Base-by-base conservation (phyloP, 2,797 vertebrate species). In the Arrhamphus sclerolepis region DNA sequence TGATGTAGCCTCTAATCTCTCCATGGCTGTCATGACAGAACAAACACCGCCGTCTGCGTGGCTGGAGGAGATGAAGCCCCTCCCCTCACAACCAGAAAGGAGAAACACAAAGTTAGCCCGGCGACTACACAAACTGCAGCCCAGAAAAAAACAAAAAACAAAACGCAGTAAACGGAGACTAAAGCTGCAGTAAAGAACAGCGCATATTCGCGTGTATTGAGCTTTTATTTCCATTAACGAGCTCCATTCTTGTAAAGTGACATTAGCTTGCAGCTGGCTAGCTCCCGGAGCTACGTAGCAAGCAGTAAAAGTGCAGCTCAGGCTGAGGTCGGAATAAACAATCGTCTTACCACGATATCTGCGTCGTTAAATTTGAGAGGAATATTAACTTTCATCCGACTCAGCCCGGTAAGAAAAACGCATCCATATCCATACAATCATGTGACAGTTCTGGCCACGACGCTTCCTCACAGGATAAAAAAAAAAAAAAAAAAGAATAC, bases 1-100 rank as follows among this genome's bases (percentile, higher is more conserved):
- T 14, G 92, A 90, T 62, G 91, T 72, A 8, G 82, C 55, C 19
- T 91, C 92, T 76, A 79, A 53, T 72, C 79, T 85, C 86, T 92
- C 92, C 93, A 93, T 94, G 72, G 78, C 89, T 91, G 53, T 70
- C 74, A 79, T 70, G 70, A 81, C 54, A 73, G 82, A 70, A 85
- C 62, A 78, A 84, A 88, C 83, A 85, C 58, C 60, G 71, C 75
- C 51, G 77, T 29, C 42, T 80, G 79, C 64, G 69, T 64, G 78
- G 75, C 77, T 75, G 55, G 18, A 53, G 52, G n/a, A 51, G 55
- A 78, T 50, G 44, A 80, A 76, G 48, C 80, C 64, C 84, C 87
- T 81, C 89, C 89, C 70, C 84, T 70, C 17, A 11, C 47, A 41
- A 53, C 48, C 59, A 53, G 65, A 57, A 72, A 60, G 46, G 65